phyloP scores from a whole-genome alignment of 2,113 vertebrate genomes.

The Nyctibius bracteatus region DNA sequence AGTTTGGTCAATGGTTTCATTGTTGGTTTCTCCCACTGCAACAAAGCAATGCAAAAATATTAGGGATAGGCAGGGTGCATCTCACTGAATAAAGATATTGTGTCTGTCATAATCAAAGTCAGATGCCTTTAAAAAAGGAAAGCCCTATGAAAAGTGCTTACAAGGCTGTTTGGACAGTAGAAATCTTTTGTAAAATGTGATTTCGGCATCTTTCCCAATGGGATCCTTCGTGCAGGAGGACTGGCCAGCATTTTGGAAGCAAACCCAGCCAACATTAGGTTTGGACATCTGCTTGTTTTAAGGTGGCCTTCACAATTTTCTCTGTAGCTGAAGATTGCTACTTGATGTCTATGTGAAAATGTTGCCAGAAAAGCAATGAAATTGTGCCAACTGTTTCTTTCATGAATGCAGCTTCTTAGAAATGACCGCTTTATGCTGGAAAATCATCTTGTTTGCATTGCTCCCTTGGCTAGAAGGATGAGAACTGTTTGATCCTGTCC shows the following conservation, averaged over 20 bases:
- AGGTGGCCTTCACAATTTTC: constrained; percentile 62
- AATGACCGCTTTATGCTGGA: background rate
- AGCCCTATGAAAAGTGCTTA: constrained; percentile 24
- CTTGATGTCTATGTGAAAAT: constrained; percentile 35
- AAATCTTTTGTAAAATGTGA: constrained; percentile 14
- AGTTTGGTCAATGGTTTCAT: constrained; percentile 43
- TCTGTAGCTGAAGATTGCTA: constrained; percentile 44
- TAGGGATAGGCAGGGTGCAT: constrained; percentile 32
- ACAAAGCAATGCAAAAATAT: constrained; percentile 25
- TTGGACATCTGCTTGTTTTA: constrained; percentile 57
- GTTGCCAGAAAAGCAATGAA: constrained; percentile 48
- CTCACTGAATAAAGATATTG: constrained; percentile 34
- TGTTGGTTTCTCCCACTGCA: constrained; percentile 36
- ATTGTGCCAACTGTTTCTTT: constrained; percentile 24
- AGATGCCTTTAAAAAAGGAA: background rate
- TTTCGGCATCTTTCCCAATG: background rate
- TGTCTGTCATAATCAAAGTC: background rate
- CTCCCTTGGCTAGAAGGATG: background rate
- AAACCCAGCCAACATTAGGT: constrained; percentile 9
- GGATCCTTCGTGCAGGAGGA: background rate
- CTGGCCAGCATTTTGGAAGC: constrained; percentile 29
- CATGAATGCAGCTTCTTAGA: background rate
- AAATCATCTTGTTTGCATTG: constrained; percentile 16
- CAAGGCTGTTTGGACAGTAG: background rate
- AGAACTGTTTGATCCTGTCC: background rate